Percentiles rank a stretch among this genome's conserved stretches.
phyloP scores from a whole-genome alignment of 92 coral and sea anemone genomes.

The Epizoanthus illoricatus region DNA sequence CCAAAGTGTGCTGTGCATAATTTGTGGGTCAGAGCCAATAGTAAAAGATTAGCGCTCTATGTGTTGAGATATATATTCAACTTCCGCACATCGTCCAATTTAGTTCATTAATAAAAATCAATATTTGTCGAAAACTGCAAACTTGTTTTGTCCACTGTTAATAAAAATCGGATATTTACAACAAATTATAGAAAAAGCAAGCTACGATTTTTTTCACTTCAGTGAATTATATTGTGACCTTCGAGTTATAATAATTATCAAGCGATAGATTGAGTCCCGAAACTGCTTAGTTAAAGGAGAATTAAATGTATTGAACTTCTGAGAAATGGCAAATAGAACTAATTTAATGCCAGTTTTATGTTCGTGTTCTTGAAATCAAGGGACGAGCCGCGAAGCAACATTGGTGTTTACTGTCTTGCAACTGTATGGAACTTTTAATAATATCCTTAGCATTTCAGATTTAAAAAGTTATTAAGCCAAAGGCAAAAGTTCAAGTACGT shows the following conservation, averaged over 20 bases:
- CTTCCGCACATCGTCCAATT: background rate
- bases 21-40: too few species aligned
- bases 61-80: too few species aligned
- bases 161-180: background rate
- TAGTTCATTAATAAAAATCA: background rate
- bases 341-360: slow-evolving; percentile 1
- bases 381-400: background rate
- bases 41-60: too few species aligned
- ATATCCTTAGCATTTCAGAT: slow-evolving; percentile 5
- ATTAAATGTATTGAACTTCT: background rate
- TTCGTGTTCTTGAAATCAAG: background rate
- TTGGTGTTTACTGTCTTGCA: background rate
- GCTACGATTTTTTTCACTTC: background rate
- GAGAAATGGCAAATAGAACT: background rate
- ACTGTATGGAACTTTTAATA: background rate
- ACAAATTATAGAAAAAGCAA: slow-evolving; percentile 12
- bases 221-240: slow-evolving; percentile 2
- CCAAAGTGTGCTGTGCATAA: too few species aligned
- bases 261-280: too few species aligned
- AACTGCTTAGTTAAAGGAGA: too few species aligned
- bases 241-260: background rate
- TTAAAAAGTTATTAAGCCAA: background rate
- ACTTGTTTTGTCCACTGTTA: slow-evolving; percentile 31
- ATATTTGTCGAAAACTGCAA: background rate
- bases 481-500: background rate